Evolutionary conservation across 2,888 invertebrate species (phyloP), one percentile per base, ranked within the genome.

Genomic region (Drosophila mayaguana): DNA sequence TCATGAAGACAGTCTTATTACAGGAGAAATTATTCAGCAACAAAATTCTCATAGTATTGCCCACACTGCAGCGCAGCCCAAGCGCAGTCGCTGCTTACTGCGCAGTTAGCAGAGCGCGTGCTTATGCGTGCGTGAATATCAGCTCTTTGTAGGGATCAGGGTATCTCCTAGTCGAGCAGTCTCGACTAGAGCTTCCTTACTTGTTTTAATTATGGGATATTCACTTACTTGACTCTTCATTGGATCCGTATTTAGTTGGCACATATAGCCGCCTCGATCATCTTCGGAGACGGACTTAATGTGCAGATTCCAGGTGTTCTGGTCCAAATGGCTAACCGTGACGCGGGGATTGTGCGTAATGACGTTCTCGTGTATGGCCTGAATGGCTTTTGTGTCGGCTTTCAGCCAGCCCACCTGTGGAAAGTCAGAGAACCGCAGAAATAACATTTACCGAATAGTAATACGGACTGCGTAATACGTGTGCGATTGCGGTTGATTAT

Each of bases 211-310:
- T 50, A 5, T 18, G 6, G 32, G 11, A 4, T 12, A 50, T 50
- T 12, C 11, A 91, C 93, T 93, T 93, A 98, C 97, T 95, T 97
- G 98, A 93, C 97, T 97, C 93, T 97, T 96, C 98, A 98, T 98
- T 0, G 98, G 98, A 93, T 97, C 97, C 22, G 98, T 98, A 94
- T 98, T 98, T 90, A 98, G 96, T 94, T 98, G 98, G 93, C 98
- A 98, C 97, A 97, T 97, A 93, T 98, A 98, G 83, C 96, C 95
- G 36, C 98, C 98, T 55, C 96, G 95, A 93, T 98, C 98, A 91
- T 97, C 97, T 91, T 96, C 96, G 89, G 97, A 96, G 3, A 97
- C 96, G 84, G 96, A 96, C 90, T 95, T 96, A 91, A 98, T 97
- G 93, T 97, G 97, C 74, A 98, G 94, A 93, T 97, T 97, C 98